Conservation (phyloP, 2,797 vertebrate species). For the Leucoraja ocellata region DNA sequence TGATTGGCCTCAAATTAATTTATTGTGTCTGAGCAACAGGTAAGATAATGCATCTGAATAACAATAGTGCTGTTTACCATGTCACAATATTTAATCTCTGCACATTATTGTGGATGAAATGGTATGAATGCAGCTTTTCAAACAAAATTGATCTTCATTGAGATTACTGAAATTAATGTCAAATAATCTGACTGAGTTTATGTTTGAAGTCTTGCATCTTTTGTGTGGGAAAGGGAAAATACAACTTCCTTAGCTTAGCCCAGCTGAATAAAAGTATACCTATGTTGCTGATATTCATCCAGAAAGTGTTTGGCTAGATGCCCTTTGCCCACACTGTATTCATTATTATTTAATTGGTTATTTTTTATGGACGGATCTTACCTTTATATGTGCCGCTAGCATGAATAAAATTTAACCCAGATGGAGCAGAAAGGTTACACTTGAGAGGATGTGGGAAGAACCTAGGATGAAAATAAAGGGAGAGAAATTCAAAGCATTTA, state of each 20-base stretch:
- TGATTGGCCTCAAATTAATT: slow-evolving; percentile 4
- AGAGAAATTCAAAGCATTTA: neutral
- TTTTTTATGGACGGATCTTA: neutral
- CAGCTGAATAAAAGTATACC: neutral
- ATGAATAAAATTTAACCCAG: neutral
- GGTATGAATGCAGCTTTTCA: neutral
- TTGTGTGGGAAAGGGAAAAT: too few relatives aligned
- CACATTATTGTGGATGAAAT: too few relatives aligned
- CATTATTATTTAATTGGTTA: slow-evolving; percentile 20
- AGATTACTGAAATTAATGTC: neutral
- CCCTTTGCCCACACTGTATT: slow-evolving; percentile 2
- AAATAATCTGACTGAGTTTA: neutral
- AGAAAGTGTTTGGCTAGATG: neutral
- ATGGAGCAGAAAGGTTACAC: neutral
- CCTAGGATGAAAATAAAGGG: neutral
- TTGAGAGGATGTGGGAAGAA: neutral
- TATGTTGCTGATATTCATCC: neutral
- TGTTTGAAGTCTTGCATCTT: neutral
- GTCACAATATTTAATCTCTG: neutral
- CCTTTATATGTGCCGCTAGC: neutral
- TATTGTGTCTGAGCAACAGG: neutral
- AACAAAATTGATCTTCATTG: neutral
- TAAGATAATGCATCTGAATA: too few relatives aligned
- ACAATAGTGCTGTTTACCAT: neutral
- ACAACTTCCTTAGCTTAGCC: neutral